phyloP scores from a whole-genome alignment of 2,113 vertebrate species.

The Piliocolobus tephrosceles region DNA sequence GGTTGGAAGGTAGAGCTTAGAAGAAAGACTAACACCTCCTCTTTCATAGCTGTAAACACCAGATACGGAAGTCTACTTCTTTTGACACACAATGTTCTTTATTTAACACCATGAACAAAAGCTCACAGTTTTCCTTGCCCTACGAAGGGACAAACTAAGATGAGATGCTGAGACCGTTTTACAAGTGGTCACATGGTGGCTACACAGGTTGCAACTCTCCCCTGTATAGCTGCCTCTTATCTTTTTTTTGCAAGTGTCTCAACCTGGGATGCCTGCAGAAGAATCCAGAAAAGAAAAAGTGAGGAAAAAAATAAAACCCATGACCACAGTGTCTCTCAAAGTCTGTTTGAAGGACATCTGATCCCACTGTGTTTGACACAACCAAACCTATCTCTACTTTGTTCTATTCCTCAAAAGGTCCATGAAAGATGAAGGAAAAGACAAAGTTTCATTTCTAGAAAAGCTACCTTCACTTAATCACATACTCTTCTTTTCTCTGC shows the following conservation, averaged over 20 bases:
- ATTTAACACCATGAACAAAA: slow-evolving; percentile 36
- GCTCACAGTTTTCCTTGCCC: not conserved
- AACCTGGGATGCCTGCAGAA: slow-evolving; percentile 39
- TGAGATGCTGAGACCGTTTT: not conserved
- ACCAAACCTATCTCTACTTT: not conserved
- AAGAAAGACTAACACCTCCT: not conserved
- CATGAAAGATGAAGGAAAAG: not conserved
- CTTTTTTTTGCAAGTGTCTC: slow-evolving; percentile 36
- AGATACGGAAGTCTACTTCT: slow-evolving; percentile 43
- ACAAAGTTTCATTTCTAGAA: not conserved
- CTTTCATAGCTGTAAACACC: not conserved
- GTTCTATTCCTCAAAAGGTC: not conserved
- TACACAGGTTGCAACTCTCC: not conserved
- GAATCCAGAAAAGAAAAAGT: slow-evolving; percentile 35
- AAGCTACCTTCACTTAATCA: not conserved
- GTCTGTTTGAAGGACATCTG: slow-evolving; percentile 18
- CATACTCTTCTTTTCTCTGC: not conserved
- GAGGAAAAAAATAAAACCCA: not conserved
- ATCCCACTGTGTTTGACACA: not conserved
- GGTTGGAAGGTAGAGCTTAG: not conserved
- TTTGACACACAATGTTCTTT: not conserved
- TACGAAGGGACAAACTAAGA: slow-evolving; percentile 28
- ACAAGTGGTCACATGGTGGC: not conserved
- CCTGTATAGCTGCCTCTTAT: slow-evolving; percentile 24
- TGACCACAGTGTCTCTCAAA: not conserved